phyloP scores from a whole-genome alignment of 2,113 vertebrate species.

The Hyperoodon ampullatus region DNA sequence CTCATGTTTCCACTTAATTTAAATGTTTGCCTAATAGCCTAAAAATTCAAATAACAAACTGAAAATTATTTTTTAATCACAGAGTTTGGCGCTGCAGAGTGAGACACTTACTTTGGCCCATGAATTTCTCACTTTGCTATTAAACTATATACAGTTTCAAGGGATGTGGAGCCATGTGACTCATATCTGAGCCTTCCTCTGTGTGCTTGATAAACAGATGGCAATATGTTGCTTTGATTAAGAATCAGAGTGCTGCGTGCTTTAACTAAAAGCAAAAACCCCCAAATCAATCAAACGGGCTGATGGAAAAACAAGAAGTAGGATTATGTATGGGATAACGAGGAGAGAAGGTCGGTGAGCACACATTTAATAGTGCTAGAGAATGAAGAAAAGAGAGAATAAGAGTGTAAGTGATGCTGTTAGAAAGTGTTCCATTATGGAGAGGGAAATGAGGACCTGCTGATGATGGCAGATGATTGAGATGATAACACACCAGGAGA shows the following conservation, averaged over 20 bases:
- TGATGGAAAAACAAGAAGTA: not conserved
- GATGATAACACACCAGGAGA: not conserved
- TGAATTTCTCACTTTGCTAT: not conserved
- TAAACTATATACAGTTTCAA: not conserved
- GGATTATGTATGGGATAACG: not conserved
- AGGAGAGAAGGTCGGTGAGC: not conserved
- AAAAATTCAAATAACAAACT: conserved; percentile 41
- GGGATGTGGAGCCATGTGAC: not conserved
- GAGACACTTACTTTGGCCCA: not conserved
- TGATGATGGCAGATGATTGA: fast-evolving
- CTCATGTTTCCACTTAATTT: conserved; percentile 23
- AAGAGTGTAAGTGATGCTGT: fast-evolving
- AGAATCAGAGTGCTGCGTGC: not conserved
- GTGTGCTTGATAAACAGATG: not conserved
- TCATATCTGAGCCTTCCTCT: not conserved
- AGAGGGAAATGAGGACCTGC: too few relatives aligned
- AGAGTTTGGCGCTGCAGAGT: not conserved
- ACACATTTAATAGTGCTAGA: fast-evolving
- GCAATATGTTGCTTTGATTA: conserved; percentile 48
- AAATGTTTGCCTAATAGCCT: conserved; percentile 52
- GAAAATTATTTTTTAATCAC: conserved; percentile 41
- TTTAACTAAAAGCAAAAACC: not conserved
- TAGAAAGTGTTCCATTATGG: not conserved
- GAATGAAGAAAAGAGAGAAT: not conserved
- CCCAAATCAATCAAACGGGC: not conserved